These are phyloP conservation scores for Liodrosophila aerea DNA, from an alignment of 2,888 invertebrate species.

Conservation along the genomic window DNA sequence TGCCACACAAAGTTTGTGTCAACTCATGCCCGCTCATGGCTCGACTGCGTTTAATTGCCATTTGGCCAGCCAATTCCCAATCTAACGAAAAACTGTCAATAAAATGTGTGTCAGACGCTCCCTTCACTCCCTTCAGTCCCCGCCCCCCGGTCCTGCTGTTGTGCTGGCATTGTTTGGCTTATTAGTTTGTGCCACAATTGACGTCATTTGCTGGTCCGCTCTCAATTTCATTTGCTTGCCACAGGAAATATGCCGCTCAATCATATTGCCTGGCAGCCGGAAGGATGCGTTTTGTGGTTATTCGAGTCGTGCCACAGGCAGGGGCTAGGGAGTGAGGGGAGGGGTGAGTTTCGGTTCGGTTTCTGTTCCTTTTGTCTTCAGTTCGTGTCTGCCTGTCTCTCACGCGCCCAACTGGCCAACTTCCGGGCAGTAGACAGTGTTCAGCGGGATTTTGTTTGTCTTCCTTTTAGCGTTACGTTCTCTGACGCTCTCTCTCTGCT, in stretches of 20 bases:
- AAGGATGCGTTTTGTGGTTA: conserved; percentile 54
- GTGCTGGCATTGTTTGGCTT: conserved; percentile 33
- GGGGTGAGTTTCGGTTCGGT: conserved; percentile 5
- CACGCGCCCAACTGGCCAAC: conserved; percentile 27
- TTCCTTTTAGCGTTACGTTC: conserved; percentile 23
- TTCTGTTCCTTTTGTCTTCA: conserved; percentile 12
- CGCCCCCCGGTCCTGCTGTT: not conserved
- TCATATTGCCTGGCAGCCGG: conserved; percentile 30
- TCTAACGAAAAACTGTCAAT: conserved; percentile 22
- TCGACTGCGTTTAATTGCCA: conserved; percentile 20
- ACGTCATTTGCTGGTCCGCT: conserved; percentile 31
- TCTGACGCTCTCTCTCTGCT: conserved; percentile 1
- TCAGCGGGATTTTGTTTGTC: conserved; percentile 50
- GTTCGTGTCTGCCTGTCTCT: conserved; percentile 27
- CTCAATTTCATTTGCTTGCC: conserved; percentile 19
- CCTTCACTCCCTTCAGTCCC: not conserved
- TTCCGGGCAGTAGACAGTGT: conserved; percentile 41
- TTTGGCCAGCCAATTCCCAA: conserved; percentile 13
- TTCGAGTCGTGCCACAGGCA: too few relatives aligned
- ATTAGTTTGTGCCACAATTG: conserved; percentile 42
- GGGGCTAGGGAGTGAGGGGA: not conserved
- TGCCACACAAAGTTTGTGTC: conserved; percentile 23
- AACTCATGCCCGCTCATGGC: conserved; percentile 28
- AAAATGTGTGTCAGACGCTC: conserved; percentile 30
- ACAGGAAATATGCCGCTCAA: conserved; percentile 41